A percentile compares a stretch with the other conserved stretches of the same genome.
Conservation (phyloP, 1,140 invertebrate genomes). For the Dendrolimus punctatus region DNA sequence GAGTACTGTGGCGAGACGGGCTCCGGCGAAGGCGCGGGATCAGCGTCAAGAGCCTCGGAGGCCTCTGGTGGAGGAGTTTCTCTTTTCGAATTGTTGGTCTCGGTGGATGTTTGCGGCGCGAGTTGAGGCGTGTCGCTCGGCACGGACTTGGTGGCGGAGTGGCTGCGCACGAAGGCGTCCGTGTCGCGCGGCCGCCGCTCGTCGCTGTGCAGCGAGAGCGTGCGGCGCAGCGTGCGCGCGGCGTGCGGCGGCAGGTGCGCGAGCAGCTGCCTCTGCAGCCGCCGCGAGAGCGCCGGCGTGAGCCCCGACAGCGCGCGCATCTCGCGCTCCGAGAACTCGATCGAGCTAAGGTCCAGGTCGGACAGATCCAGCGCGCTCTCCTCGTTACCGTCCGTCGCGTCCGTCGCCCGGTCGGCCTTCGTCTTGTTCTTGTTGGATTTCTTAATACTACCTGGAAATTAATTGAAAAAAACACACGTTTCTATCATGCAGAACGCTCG, state of each 20-base stretch:
- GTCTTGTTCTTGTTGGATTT: conserved; percentile 41
- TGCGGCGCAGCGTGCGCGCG: conserved; percentile 72
- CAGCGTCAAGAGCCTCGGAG: background rate
- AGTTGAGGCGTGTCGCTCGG: conserved; percentile 10
- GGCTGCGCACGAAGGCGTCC: conserved; percentile 10
- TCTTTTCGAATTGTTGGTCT: conserved; percentile 5
- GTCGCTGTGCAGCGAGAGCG: conserved; percentile 70
- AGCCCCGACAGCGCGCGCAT: conserved; percentile 76
- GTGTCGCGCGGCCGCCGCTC: conserved; percentile 10
- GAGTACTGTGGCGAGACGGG: conserved; percentile 26
- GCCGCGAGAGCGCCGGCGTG: conserved; percentile 16
- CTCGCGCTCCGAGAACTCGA: conserved; percentile 77
- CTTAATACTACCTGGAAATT: conserved; percentile 64
- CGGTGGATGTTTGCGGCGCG: conserved; percentile 7
- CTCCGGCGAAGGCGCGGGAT: conserved; percentile 4
- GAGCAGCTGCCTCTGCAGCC: conserved; percentile 67
- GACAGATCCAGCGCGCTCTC: conserved; percentile 74
- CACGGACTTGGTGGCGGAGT: conserved; percentile 5
- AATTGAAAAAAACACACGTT: conserved; percentile 70
- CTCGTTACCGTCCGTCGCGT: conserved; percentile 31
- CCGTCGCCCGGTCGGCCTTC: conserved; percentile 26
- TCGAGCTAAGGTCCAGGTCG: conserved; percentile 76
- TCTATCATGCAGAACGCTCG: conserved; percentile 70
- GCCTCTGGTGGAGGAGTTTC: conserved; percentile 5
- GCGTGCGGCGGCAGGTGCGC: conserved; percentile 76